These are phyloP conservation scores for Steatornis caripensis DNA, from an alignment of 2,113 vertebrate genomes.

Conservation along the genomic window DNA sequence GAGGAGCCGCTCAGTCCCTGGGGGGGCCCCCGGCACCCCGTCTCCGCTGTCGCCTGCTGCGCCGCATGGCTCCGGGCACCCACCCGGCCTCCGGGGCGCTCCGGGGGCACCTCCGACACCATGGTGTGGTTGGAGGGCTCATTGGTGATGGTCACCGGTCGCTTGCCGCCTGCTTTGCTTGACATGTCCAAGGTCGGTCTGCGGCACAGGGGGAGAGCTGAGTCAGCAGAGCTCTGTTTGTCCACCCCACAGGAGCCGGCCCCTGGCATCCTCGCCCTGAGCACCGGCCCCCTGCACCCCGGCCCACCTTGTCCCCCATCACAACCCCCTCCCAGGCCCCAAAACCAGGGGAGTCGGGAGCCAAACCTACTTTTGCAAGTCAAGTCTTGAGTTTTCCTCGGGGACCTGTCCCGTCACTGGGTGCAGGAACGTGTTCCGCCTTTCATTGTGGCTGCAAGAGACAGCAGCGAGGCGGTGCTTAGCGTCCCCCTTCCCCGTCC, in stretches of 20 bases:
- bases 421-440: conserved; percentile 81
- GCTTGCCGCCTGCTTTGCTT: conserved; percentile 76
- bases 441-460: conserved; percentile 86
- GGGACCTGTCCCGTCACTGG: conserved; percentile 80
- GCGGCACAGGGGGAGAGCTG: background rate
- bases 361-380: conserved; percentile 75
- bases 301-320: background rate
- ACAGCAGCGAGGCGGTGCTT: fast-evolving
- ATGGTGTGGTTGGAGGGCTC: conserved; percentile 78
- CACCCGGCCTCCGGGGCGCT: conserved; percentile 79
- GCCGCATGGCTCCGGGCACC: background rate
- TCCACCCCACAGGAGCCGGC: fast-evolving
- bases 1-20: background rate
- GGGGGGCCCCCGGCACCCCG: fast-evolving
- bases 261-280: fast-evolving
- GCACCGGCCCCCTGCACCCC: fast-evolving
- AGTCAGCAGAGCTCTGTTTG: fast-evolving
- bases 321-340: background rate
- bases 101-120: conserved; percentile 80
- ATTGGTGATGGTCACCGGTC: conserved; percentile 50
- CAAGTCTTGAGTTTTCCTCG: conserved; percentile 73
- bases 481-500: background rate
- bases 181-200: conserved; percentile 84
- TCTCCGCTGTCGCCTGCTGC: fast-evolving
- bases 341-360: fast-evolving